phyloP scores from a whole-genome alignment of 2,113 vertebrate genomes.

The Arvicanthis niloticus region DNA sequence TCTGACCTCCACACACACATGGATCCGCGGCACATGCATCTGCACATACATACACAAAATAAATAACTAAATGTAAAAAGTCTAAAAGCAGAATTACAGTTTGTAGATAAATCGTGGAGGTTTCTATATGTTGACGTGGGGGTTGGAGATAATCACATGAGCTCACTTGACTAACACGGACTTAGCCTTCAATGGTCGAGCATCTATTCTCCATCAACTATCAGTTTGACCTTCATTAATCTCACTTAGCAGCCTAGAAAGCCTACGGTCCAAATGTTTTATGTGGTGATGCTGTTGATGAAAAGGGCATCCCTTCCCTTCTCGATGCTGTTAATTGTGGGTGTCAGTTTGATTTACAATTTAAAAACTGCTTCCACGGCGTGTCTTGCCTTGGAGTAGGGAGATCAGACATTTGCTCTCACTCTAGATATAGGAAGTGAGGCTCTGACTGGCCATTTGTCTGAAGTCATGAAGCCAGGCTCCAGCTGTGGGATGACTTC shows the following conservation, averaged over 20 bases:
- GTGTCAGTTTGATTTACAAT: neutral
- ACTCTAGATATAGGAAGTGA: neutral
- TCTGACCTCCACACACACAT: neutral
- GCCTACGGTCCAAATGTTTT: neutral
- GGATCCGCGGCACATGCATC: fast-evolving
- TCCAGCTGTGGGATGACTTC: neutral
- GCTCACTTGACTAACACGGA: neutral
- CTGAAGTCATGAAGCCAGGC: constrained; percentile 4
- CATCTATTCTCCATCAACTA: neutral
- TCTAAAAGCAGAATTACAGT: neutral
- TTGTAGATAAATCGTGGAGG: neutral
- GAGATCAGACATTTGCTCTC: neutral
- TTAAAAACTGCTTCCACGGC: neutral
- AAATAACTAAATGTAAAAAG: neutral
- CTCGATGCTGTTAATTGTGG: neutral
- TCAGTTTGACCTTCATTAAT: neutral
- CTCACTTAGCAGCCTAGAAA: constrained; percentile 9
- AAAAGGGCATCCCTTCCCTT: neutral
- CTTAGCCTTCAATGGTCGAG: neutral
- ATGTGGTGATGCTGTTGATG: neutral
- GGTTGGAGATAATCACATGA: neutral
- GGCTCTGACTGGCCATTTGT: neutral
- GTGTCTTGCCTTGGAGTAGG: neutral
- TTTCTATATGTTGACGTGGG: neutral
- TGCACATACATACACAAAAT: neutral